These are phyloP conservation scores for Okamejei kenojei DNA, from an alignment of 2,797 vertebrate species.

Conservation along the genomic window DNA sequence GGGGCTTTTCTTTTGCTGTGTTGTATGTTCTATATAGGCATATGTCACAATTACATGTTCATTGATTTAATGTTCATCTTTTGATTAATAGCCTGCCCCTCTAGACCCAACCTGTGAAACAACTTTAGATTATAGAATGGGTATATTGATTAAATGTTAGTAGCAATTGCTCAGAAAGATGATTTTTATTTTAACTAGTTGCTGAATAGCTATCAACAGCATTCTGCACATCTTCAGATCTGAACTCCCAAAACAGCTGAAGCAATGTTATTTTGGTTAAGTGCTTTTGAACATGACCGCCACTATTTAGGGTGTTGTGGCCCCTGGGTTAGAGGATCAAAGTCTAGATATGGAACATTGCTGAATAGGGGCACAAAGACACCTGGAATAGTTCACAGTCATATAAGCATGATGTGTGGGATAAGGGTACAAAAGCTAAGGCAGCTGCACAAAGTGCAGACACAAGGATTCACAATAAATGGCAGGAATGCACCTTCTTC, in stretches of 20 bases:
- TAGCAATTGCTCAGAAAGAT: not conserved
- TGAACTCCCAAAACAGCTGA: not conserved
- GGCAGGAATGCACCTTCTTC: constrained; percentile 28
- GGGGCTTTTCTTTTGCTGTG: no score
- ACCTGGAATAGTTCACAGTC: constrained; percentile 34
- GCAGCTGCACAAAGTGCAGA: constrained; percentile 11
- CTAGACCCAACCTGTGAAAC: not conserved
- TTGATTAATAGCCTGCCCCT: not conserved
- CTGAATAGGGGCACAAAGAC: constrained; percentile 23
- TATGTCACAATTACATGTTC: not conserved
- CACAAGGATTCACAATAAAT: constrained; percentile 12
- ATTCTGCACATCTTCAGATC: not conserved
- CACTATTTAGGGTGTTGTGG: not conserved
- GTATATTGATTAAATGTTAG: not conserved
- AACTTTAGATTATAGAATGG: not conserved
- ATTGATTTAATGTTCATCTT: not conserved
- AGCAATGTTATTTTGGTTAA: constrained; percentile 6
- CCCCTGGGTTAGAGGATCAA: constrained; percentile 13
- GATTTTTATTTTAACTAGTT: not conserved
- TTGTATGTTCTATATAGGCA: no score
- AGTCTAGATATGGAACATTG: constrained; percentile 17
- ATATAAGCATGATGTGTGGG: constrained; percentile 31
- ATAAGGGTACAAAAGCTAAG: constrained; percentile 33
- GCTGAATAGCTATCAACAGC: not conserved
- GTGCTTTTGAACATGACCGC: constrained; percentile 6